Conservation (phyloP, 2,113 vertebrate species). For the Mixornis gularis region DNA sequence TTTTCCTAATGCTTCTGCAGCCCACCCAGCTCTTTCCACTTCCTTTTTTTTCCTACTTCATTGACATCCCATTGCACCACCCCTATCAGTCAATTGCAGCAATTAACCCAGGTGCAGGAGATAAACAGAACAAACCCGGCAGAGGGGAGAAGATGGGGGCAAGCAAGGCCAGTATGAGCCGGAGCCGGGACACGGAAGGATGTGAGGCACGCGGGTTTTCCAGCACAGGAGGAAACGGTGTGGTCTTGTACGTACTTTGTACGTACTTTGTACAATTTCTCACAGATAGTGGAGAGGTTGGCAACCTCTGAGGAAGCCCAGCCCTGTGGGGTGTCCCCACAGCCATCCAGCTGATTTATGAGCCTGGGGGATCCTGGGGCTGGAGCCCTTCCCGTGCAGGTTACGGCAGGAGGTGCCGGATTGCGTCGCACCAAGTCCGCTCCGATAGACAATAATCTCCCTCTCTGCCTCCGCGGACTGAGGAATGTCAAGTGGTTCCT, state of each 20-base stretch:
- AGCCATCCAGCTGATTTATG: not conserved
- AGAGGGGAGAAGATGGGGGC: not conserved
- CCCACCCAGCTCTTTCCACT: constrained; percentile 37
- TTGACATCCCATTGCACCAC: constrained; percentile 10
- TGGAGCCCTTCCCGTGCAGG: not conserved
- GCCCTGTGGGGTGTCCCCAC: not conserved
- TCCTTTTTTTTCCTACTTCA: not conserved
- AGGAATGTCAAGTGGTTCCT: constrained; percentile 36
- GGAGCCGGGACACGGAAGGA: not conserved
- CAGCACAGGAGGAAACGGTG: not conserved
- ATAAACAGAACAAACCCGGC: constrained; percentile 9
- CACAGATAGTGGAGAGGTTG: not conserved
- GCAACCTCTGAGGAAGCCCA: not conserved
- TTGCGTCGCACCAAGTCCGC: rapidly evolving
- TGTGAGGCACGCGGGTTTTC: not conserved
- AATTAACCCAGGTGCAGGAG: constrained; percentile 49
- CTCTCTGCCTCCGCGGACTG: not conserved
- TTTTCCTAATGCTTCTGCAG: constrained; percentile 32
- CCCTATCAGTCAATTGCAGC: not conserved
- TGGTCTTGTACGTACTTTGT: not conserved
- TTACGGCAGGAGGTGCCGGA: not conserved
- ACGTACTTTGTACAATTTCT: not conserved
- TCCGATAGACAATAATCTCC: not conserved
- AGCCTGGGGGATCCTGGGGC: not conserved
- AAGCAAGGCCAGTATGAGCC: not conserved